These are phyloP conservation scores for Tyto alba DNA, from an alignment of 2,113 vertebrate genomes.

Conservation along the genomic window DNA sequence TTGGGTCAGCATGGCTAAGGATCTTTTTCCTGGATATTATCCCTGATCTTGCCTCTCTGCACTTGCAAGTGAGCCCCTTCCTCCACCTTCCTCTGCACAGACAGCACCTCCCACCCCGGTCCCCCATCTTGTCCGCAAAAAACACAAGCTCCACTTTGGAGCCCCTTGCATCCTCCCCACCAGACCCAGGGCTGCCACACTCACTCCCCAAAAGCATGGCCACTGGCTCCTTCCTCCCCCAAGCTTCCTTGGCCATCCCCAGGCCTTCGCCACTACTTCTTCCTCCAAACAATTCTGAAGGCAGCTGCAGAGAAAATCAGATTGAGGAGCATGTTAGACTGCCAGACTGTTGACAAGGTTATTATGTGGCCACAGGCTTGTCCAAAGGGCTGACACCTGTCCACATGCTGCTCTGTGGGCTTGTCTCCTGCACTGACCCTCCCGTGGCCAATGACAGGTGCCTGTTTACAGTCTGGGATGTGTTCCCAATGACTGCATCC, in stretches of 20 bases:
- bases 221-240: neutral
- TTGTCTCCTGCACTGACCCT: neutral
- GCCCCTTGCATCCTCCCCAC: accelerated
- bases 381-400: neutral
- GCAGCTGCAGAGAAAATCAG: neutral
- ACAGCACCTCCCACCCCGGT: neutral
- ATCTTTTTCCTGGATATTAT: neutral
- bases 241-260: neutral
- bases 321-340: neutral
- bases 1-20: neutral
- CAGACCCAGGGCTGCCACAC: accelerated
- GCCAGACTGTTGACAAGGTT: neutral
- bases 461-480: neutral
- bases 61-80: neutral
- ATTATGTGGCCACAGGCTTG: neutral
- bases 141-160: neutral
- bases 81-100: neutral
- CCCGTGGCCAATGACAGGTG: neutral
- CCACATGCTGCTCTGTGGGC: neutral
- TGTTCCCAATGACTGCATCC: neutral
- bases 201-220: accelerated
- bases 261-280: neutral
- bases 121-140: neutral
- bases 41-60: neutral
- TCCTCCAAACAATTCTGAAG: neutral